These are phyloP conservation scores for Leptobrachium leishanense DNA, from an alignment of 2,113 vertebrate species.

Conservation along the genomic window DNA sequence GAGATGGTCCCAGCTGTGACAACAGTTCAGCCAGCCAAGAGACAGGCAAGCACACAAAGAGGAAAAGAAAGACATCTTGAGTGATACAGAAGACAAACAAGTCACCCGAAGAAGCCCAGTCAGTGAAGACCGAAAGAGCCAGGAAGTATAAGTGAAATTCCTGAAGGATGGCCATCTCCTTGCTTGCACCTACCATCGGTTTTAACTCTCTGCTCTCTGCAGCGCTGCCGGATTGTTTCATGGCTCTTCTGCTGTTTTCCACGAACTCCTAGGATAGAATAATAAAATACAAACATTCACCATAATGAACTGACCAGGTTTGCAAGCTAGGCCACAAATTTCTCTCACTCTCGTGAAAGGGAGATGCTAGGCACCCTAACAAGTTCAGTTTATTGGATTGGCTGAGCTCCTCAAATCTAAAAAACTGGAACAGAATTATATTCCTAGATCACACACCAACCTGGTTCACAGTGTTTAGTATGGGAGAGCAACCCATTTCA, in stretches of 20 bases:
- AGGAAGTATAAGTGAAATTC: conserved; percentile 94
- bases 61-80: conserved; percentile 90
- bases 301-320: background rate
- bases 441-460: too few relatives aligned
- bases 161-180: conserved; percentile 80
- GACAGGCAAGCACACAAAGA: conserved; percentile 90
- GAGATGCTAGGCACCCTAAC: too few relatives aligned
- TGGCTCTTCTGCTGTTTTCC: conserved; percentile 87
- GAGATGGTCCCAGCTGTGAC: conserved; percentile 78
- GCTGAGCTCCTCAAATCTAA: too few relatives aligned
- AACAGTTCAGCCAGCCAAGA: conserved; percentile 87
- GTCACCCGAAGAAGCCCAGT: conserved; percentile 87
- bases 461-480: too few relatives aligned
- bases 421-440: too few relatives aligned
- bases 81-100: conserved; percentile 82
- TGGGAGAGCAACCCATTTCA: too few relatives aligned
- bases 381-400: too few relatives aligned
- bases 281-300: background rate
- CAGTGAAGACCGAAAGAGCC: conserved; percentile 86
- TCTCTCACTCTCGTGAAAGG: background rate
- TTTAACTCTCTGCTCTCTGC: conserved; percentile 88
- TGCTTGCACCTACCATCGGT: conserved; percentile 94
- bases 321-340: background rate
- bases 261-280: conserved; percentile 88
- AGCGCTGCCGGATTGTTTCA: conserved; percentile 79